phyloP scores from a whole-genome alignment of 2,888 invertebrate species.

The Cryptus viduatorius region DNA sequence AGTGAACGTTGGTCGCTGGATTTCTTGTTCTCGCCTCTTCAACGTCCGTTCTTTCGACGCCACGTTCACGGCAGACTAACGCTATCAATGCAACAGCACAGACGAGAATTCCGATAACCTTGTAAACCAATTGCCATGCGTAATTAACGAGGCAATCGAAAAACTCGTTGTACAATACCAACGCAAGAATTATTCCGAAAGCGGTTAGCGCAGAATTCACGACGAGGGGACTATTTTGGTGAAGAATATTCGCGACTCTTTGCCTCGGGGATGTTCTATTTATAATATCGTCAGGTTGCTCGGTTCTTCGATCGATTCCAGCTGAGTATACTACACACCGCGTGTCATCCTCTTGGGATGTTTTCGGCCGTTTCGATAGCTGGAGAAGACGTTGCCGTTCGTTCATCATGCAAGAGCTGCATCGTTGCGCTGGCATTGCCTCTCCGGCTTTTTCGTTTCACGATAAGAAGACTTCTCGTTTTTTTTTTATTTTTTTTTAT shows the following conservation, averaged over 20 bases:
- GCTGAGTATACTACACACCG: not conserved
- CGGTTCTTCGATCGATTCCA: not conserved
- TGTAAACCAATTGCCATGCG: constrained; percentile 65
- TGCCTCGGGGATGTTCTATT: not conserved
- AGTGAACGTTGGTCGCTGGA: constrained; percentile 41
- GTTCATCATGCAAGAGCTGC: constrained; percentile 62
- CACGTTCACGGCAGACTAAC: constrained; percentile 27
- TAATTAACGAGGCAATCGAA: constrained; percentile 62
- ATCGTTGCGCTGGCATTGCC: constrained; percentile 56
- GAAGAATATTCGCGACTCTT: not conserved
- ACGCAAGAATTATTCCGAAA: constrained; percentile 21
- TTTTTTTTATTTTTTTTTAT: not conserved
- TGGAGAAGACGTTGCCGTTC: constrained; percentile 43
- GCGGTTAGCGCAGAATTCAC: constrained; percentile 5
- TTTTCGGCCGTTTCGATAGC: constrained; percentile 12
- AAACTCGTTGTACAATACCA: constrained; percentile 67
- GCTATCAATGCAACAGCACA: constrained; percentile 52
- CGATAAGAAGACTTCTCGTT: not conserved
- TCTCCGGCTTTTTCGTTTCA: no score
- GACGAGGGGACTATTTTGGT: not conserved
- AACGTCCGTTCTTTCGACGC: constrained; percentile 1
- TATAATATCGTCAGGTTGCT: not conserved
- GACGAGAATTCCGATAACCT: constrained; percentile 60
- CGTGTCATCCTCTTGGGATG: constrained; percentile 1
- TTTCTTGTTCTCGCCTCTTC: constrained; percentile 22